Evolutionary conservation across 2,888 invertebrate species (phyloP).

Genomic region (Lasioglossum pauxillum): DNA sequence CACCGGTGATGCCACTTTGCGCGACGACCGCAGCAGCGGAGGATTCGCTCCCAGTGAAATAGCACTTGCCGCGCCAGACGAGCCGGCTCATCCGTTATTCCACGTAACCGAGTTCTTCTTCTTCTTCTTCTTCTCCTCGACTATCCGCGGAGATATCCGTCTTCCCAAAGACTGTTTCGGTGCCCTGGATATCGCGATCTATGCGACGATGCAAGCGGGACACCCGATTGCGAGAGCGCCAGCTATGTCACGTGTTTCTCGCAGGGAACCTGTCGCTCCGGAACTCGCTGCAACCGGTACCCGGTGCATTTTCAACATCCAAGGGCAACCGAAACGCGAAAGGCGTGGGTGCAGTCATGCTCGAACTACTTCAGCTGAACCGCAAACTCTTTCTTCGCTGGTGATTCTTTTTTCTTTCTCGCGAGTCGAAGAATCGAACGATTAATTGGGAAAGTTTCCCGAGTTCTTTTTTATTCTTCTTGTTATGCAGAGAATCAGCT

Average conservation of each 20-base stretch:
- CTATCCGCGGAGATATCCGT: not conserved
- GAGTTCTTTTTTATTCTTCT: not conserved
- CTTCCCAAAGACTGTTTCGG: not conserved
- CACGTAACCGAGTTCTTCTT: not conserved
- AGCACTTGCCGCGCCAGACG: not conserved
- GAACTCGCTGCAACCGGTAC: constrained; percentile 65
- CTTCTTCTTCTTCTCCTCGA: not conserved
- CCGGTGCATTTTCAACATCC: constrained; percentile 63
- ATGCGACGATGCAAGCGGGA: not conserved
- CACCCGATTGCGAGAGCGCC: constrained; percentile 59
- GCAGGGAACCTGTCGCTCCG: constrained; percentile 79
- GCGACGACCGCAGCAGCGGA: not conserved
- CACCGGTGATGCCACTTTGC: constrained; percentile 5
- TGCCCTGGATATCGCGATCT: not conserved
- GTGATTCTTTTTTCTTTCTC: not conserved
- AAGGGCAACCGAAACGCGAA: constrained; percentile 65
- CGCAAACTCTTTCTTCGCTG: not conserved
- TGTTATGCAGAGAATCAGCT: not conserved
- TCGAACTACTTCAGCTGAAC: not conserved
- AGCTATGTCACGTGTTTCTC: constrained; percentile 64
- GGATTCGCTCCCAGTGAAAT: not conserved
- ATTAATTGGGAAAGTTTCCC: not conserved
- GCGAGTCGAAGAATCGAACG: not conserved
- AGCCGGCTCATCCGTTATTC: not conserved
- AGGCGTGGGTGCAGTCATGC: constrained; percentile 37